These are phyloP conservation scores for Myiopsitta monachus DNA, from an alignment of 2,113 vertebrate genomes.

Conservation along the genomic window DNA sequence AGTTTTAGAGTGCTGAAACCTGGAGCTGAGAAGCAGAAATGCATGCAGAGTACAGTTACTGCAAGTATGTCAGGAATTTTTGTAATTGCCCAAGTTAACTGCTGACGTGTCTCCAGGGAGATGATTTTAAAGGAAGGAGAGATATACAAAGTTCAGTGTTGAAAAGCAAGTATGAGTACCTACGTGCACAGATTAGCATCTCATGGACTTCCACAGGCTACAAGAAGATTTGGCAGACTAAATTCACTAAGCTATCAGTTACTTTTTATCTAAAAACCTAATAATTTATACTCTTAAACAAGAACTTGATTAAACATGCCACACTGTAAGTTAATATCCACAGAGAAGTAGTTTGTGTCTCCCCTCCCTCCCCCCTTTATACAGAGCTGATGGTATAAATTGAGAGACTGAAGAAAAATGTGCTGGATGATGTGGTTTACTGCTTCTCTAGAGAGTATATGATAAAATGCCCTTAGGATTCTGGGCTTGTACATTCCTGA, in stretches of 20 bases:
- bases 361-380: not conserved
- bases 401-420: not conserved
- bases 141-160: not conserved
- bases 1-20: not conserved
- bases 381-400: not conserved
- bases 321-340: not conserved
- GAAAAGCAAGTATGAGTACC: not conserved
- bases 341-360: not conserved
- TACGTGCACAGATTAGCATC: not conserved
- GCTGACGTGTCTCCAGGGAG: not conserved
- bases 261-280: not conserved
- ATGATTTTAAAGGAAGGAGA: not conserved
- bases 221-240: not conserved
- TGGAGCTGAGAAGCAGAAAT: not conserved
- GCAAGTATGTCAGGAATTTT: not conserved
- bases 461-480: not conserved
- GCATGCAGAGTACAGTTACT: not conserved
- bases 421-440: not conserved
- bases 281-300: not conserved
- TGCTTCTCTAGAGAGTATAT: not conserved
- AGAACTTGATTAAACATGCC: not conserved
- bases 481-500: not conserved
- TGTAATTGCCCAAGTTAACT: not conserved
- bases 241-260: not conserved
- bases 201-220: not conserved